Percentiles rank a stretch among this genome's conserved stretches.
Evolutionary conservation across 2,113 vertebrate species (phyloP).

Genomic region (Zapus hudsonius): DNA sequence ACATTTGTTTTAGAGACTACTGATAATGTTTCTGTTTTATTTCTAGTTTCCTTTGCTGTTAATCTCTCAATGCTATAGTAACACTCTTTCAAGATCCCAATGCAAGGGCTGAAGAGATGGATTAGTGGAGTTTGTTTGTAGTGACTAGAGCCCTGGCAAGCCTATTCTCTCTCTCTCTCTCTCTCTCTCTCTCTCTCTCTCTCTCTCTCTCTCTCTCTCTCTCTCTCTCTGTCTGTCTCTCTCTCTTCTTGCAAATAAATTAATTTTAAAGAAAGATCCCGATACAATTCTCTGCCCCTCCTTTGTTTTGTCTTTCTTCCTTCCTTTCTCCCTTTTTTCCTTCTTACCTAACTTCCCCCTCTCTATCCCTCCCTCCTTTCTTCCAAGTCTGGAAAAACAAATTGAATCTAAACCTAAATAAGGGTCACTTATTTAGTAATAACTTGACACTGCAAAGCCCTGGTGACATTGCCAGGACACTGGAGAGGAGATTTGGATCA

Average conservation of each 20-base stretch:
- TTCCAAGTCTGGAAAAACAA: neutral
- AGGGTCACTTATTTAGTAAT: constrained; percentile 20
- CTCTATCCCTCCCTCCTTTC: neutral
- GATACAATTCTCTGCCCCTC: neutral
- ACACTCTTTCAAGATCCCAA: neutral
- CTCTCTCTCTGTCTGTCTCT: no score
- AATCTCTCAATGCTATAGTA: neutral
- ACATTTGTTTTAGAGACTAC: neutral
- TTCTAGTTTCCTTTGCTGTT: neutral
- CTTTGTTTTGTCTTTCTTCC: neutral
- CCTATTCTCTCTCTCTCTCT: no score
- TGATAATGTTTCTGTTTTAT: neutral
- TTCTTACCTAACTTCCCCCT: neutral
- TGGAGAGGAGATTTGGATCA: neutral
- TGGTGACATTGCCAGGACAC: neutral
- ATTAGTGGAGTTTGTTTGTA: no score
- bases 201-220: no score
- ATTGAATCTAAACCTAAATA: constrained; percentile 38
- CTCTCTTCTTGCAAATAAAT: no score
- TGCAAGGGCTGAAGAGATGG: no score
- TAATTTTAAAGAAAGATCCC: no score
- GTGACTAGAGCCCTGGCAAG: no score
- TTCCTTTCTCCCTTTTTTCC: neutral
- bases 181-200: no score
- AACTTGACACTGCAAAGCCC: neutral